phyloP scores from a whole-genome alignment of 2,113 vertebrate genomes.

The Cinclus mexicanus region DNA sequence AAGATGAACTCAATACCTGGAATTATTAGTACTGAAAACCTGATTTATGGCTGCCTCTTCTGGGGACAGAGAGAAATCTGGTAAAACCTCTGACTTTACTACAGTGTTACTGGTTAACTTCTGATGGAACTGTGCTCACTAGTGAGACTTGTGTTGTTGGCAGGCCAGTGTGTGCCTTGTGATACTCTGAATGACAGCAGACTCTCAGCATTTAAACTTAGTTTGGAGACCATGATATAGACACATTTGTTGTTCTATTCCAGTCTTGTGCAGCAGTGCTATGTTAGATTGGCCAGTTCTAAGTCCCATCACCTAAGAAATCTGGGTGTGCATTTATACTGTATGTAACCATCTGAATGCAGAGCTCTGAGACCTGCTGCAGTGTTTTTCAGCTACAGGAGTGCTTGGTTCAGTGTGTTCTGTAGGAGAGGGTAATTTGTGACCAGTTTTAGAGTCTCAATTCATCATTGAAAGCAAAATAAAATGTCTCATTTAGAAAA shows the following conservation, averaged over 20 bases:
- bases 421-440: background rate
- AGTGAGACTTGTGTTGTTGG: background rate
- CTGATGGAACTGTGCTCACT: background rate
- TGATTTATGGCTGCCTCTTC: background rate
- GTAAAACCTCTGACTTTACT: background rate
- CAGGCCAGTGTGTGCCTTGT: background rate
- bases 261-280: background rate
- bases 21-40: background rate
- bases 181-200: background rate
- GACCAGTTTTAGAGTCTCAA: background rate
- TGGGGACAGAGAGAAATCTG: background rate
- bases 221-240: background rate
- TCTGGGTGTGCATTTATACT: background rate
- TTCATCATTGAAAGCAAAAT: background rate
- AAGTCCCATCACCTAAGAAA: background rate
- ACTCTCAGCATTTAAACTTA: background rate
- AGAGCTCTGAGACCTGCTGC: background rate
- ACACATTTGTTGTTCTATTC: background rate
- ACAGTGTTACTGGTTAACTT: background rate
- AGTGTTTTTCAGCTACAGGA: background rate
- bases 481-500: background rate
- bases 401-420: background rate
- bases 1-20: accelerated
- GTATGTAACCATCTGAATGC: background rate
- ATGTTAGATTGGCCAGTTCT: background rate